Evolutionary conservation across 2,797 vertebrate genomes (phyloP), one percentile per base, ranked within the genome.

Genomic region (Ibycter americanus): DNA sequence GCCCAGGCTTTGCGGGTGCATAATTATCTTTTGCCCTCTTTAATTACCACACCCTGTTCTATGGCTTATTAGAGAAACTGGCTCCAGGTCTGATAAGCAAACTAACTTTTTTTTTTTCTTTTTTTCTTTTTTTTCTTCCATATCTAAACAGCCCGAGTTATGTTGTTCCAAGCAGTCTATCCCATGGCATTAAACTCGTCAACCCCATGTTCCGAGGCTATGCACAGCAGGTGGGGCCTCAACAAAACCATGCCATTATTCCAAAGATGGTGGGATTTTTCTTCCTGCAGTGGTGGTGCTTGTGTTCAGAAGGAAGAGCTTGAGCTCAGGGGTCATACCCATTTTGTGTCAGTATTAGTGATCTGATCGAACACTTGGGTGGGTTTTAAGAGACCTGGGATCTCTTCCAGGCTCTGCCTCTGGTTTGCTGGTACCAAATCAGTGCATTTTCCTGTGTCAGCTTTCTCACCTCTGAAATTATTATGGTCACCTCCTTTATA

Each of bases 201-300:
- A 99, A 99, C 97, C 99, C 99, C 63, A 99, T 99, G 99, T 99
- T 99, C 98, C 99, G 99, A 87, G 99, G 99, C 96, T 99, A 99
- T 40, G 99, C 99, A 58, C 99, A 99, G 97, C 99, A 99, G 99
- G 99, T 99, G 97, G 82, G 98, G 56, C 36, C 5, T 72, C 76
- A 29, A 31, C 54, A 36, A 44, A 68, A 13, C 29, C 29, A 2
- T 36, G 7, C 20, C 32, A 12, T 83, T 51, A 3, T 83, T 87
- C 52, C 72, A 74, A 0, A 86, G 7, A 8, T 9, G 20, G 34
- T 42, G 89, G 74, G 49, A 32, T 23, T 84, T 72, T 22, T 14
- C 31, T 86, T 81, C 82, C 71, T 89, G 44, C 40, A 19, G 31
- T 1, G 1, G 10, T 46, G 47, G 23, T 87, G 81, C n/a, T 55